Evolutionary conservation across 2,797 vertebrate genomes (phyloP), one percentile per base, ranked within the genome.

Genomic region (Pterois miles): DNA sequence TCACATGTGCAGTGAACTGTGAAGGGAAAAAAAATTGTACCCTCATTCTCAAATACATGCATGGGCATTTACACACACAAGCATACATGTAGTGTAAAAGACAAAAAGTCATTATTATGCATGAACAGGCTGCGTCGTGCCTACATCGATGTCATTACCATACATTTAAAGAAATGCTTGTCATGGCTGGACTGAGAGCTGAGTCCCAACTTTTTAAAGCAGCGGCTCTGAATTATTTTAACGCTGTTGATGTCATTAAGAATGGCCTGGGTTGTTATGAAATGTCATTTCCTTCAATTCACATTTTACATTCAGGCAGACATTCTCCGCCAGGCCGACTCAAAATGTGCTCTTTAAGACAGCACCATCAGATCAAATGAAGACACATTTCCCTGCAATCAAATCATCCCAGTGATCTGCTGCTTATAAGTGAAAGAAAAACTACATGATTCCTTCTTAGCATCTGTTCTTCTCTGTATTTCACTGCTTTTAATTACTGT

Each of bases 1-100:
- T 88, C 90, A 84, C 87, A 77, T 84, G 90, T 86, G 91, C 95
- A 88, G 71, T 87, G 89, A 91, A 87, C 88, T 91, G 92, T 93
- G 90, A 94, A 91, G 84, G 86, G 82, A 80, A 33, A 91, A 89
- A 81, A 74, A 91, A 76, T 67, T 82, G 76, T 82, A 56, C 82
- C 60, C 71, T 84, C 80, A 50, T 83, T 81, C 71, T 82, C 66
- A 75, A 82, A 88, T 76, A 78, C 80, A 86, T 84, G 76, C 78
- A 68, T 74, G 85, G 59, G 16, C 82, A 76, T 82, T 86, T 85
- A 71, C 86, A 85, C 81, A 80, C 67, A 77, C 65, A 70, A 79
- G 71, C 81, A 70, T 57, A 69, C 57, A 76, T 71, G 76, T n/a
- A 65, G 63, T 59, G 33, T 72, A 58, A 60, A 50, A 74, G 64